Conservation (phyloP, 1,140 invertebrate genomes). For the Schlechtendalia chinensis region DNA sequence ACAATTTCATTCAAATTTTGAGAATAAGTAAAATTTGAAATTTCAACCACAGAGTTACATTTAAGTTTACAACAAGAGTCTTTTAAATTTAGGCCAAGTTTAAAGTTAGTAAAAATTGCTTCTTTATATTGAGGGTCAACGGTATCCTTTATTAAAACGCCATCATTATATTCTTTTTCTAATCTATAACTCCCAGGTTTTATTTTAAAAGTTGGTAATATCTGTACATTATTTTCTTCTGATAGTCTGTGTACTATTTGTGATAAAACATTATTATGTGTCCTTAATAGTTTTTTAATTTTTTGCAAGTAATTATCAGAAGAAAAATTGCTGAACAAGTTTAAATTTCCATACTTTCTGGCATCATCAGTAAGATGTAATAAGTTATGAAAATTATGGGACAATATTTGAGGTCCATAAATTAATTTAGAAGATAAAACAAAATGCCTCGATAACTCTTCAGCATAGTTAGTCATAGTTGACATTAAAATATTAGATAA, state of each 20-base stretch:
- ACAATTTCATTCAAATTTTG: background rate
- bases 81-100: background rate
- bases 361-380: background rate
- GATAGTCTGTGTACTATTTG: background rate
- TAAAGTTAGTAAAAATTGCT: background rate
- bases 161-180: conserved; percentile 7
- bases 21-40: background rate
- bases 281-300: background rate
- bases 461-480: conserved; percentile 1
- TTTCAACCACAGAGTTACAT: background rate
- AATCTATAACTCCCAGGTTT: background rate
- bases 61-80: background rate
- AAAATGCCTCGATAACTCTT: background rate
- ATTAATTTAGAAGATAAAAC: background rate
- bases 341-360: background rate
- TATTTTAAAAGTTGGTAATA: background rate
- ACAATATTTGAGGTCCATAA: background rate
- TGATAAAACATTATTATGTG: background rate
- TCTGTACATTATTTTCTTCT: background rate
- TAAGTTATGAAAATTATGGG: conserved; percentile 1
- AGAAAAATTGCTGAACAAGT: conserved; percentile 1
- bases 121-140: background rate
- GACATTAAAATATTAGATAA: no score
- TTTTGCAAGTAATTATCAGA: background rate
- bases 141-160: background rate